Base-by-base conservation (phyloP, 2,797 vertebrate genomes). In the Danio aesculapii region DNA sequence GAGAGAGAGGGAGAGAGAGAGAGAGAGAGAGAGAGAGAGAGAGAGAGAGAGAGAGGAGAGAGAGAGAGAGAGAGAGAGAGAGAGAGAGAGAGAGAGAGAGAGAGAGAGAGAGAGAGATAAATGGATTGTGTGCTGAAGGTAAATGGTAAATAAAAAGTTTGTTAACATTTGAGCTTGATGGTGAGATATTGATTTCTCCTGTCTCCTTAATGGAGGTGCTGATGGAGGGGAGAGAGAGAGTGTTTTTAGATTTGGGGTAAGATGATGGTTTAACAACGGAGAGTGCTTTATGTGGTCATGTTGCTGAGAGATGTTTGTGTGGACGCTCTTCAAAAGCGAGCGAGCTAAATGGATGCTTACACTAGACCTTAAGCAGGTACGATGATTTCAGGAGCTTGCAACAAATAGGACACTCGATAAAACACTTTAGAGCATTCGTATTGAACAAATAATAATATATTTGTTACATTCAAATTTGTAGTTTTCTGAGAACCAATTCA, bases 71-170 rank as follows among this genome's bases (percentile, higher is more conserved):
- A n/a, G n/a, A n/a, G n/a, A n/a, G n/a, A n/a, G n/a, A n/a, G n/a
- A n/a, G n/a, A n/a, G n/a, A n/a, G n/a, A n/a, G n/a, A n/a, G n/a
- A n/a, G n/a, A n/a, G n/a, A n/a, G n/a, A n/a, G n/a, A n/a, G 75
- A 81, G 75, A 82, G 73, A 1, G 73, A 79, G 75, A 82, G 73
- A 81, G 82, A 68, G 70, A 80, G 74, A 79, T 81, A 79, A 87
- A 84, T 81, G 47, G 84, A 83, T 74, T 72, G 79, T 71, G 72
- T 68, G 81, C 80, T 30, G 71, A 83, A 82, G 74, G 78, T 84
- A 83, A 86, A 83, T 78, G 85, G 81, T 83, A 81, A 84, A 84
- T 86, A 86, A 84, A 59, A 86, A 84, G 83, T 86, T 86, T 86
- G 82, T 83, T 84, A 86, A 86, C 80, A 81, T 84, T 86, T 81